Percentiles rank a stretch among this genome's conserved stretches.
Conservation (phyloP, 2,888 invertebrate species). For the Protonemura montana region DNA sequence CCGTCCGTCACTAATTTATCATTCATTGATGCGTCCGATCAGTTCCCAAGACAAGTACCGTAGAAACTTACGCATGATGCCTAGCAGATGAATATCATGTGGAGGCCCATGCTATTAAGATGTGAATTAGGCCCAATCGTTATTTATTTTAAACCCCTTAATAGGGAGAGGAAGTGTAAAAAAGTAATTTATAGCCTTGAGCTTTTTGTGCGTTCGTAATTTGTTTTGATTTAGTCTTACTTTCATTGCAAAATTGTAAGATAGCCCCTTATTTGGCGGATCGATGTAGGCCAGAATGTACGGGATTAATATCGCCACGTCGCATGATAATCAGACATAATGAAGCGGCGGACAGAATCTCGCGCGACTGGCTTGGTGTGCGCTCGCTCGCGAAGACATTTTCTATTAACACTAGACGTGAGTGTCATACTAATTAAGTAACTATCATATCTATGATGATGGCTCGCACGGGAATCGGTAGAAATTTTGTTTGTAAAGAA, state of each 20-base stretch:
- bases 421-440: background rate
- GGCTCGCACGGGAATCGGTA: background rate
- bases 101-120: background rate
- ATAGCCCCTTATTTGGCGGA: background rate
- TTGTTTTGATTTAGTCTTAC: slow-evolving; percentile 20
- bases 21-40: background rate
- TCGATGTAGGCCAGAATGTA: background rate
- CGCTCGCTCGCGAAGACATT: slow-evolving; percentile 1
- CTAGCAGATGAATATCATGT: background rate
- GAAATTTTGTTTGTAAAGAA: background rate
- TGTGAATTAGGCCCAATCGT: background rate
- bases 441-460: background rate
- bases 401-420: slow-evolving; percentile 2
- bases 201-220: slow-evolving; percentile 20
- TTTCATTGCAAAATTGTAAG: slow-evolving; percentile 20
- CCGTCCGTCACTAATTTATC: background rate
- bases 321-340: background rate
- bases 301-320: background rate
- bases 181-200: slow-evolving; percentile 22
- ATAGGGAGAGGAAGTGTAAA: background rate
- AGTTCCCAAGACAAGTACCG: background rate
- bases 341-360: background rate
- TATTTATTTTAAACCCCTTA: background rate
- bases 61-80: background rate
- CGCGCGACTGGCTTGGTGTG: background rate